Evolutionary conservation across 2,888 invertebrate genomes (phyloP).

Genomic region (Villa cingulata): DNA sequence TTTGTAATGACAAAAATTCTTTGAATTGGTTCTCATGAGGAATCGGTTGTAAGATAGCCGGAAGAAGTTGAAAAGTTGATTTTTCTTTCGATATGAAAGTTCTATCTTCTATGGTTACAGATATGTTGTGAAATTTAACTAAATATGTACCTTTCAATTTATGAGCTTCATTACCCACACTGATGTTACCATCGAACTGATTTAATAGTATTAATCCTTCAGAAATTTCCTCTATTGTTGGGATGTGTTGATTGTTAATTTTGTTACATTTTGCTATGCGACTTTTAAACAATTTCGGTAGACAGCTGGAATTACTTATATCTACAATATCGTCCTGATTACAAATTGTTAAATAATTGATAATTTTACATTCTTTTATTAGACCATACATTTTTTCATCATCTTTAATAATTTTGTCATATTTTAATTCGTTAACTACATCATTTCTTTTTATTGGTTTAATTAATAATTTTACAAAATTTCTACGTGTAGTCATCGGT

Average conservation of each 20-base stretch:
- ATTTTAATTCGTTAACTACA: slow-evolving; percentile 1
- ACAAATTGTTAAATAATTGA: slow-evolving; percentile 4
- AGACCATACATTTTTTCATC: slow-evolving; percentile 1
- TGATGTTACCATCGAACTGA: slow-evolving; percentile 5
- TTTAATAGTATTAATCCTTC: slow-evolving; percentile 6
- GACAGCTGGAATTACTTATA: too few relatives aligned
- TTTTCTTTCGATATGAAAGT: slow-evolving; percentile 7
- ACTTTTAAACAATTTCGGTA: too few relatives aligned
- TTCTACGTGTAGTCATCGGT: slow-evolving; percentile 4
- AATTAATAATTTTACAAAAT: slow-evolving; percentile 4
- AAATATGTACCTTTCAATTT: slow-evolving; percentile 5
- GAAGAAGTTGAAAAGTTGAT: slow-evolving; percentile 5
- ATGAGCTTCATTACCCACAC: slow-evolving; percentile 2
- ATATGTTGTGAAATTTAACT: slow-evolving; percentile 10
- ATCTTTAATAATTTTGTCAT: neutral
- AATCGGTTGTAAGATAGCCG: slow-evolving; percentile 8
- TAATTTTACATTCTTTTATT: slow-evolving; percentile 5
- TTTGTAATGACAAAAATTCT: slow-evolving; percentile 7
- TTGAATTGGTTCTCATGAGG: slow-evolving; percentile 5
- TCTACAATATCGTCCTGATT: neutral
- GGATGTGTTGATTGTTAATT: slow-evolving; percentile 1
- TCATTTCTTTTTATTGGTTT: slow-evolving; percentile 8
- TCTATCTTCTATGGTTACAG: slow-evolving; percentile 5
- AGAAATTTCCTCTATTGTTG: slow-evolving; percentile 3
- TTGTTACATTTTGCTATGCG: too few relatives aligned